Conservation (phyloP, 2,113 vertebrate species). For the Erythrocercus mccallii region DNA sequence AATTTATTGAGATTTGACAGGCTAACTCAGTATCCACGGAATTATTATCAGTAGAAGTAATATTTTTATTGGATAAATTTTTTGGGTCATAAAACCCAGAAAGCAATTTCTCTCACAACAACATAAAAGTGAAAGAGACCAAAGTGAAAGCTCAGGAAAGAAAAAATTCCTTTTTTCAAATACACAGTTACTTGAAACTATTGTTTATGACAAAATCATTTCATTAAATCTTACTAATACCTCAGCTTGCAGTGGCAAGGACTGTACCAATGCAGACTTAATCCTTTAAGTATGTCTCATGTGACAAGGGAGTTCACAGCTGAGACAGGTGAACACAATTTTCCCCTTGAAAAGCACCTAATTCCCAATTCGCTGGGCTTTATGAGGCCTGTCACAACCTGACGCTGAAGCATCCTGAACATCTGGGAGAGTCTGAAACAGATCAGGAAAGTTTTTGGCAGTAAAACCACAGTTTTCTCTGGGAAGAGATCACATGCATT, state of each 20-base stretch:
- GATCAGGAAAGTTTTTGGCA: background rate
- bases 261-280: background rate
- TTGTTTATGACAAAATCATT: background rate
- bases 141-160: background rate
- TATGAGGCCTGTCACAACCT: background rate
- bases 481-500: rapidly evolving
- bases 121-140: background rate
- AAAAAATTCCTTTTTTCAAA: background rate
- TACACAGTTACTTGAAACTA: background rate
- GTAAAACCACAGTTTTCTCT: no score
- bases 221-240: background rate
- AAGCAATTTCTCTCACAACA: background rate
- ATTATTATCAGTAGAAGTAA: background rate
- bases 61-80: background rate
- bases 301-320: background rate
- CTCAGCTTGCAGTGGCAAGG: background rate
- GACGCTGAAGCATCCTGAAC: background rate
- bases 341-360: background rate
- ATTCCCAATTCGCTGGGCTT: background rate
- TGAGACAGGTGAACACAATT: background rate
- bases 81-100: background rate
- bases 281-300: background rate
- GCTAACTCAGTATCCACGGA: background rate
- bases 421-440: background rate
- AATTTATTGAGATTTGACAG: background rate